These are phyloP conservation scores for Hippocampus mohnikei DNA, from an alignment of 2,113 vertebrate genomes.

Conservation along the genomic window DNA sequence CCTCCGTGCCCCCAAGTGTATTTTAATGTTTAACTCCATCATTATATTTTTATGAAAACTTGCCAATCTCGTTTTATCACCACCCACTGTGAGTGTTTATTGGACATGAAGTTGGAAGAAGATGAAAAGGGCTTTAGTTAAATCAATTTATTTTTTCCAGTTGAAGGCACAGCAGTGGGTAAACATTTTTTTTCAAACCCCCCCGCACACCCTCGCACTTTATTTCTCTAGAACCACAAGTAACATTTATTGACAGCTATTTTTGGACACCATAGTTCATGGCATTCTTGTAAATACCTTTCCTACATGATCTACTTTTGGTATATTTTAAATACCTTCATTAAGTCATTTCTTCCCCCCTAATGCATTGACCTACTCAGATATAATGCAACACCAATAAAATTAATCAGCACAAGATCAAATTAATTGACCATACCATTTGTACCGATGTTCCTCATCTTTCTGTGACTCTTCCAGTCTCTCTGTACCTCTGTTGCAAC, in stretches of 20 bases:
- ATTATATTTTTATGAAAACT: slow-evolving; percentile 24
- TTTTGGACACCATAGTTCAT: slow-evolving; percentile 9
- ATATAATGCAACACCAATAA: too few relatives aligned
- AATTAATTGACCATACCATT: not conserved
- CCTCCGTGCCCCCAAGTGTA: slow-evolving; percentile 8
- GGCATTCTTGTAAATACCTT: slow-evolving; percentile 7
- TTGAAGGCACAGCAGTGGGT: slow-evolving; percentile 21
- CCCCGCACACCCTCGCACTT: not conserved
- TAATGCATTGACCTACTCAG: not conserved
- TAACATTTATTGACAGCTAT: slow-evolving; percentile 14
- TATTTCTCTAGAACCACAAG: slow-evolving; percentile 35
- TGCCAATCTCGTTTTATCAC: slow-evolving; percentile 37
- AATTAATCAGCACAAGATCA: not conserved
- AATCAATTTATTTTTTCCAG: slow-evolving; percentile 49
- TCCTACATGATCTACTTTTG: not conserved
- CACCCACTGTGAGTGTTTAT: slow-evolving; percentile 38
- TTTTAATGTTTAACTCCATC: slow-evolving; percentile 24
- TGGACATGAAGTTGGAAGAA: slow-evolving; percentile 46
- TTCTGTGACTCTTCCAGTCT: not conserved
- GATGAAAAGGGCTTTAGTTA: slow-evolving; percentile 37
- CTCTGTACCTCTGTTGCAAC: not conserved
- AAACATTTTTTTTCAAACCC: slow-evolving; percentile 27
- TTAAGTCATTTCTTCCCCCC: not conserved
- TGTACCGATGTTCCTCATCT: not conserved
- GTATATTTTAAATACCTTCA: not conserved